phyloP scores from a whole-genome alignment of 2,888 invertebrate genomes.

The Athalia circularis region DNA sequence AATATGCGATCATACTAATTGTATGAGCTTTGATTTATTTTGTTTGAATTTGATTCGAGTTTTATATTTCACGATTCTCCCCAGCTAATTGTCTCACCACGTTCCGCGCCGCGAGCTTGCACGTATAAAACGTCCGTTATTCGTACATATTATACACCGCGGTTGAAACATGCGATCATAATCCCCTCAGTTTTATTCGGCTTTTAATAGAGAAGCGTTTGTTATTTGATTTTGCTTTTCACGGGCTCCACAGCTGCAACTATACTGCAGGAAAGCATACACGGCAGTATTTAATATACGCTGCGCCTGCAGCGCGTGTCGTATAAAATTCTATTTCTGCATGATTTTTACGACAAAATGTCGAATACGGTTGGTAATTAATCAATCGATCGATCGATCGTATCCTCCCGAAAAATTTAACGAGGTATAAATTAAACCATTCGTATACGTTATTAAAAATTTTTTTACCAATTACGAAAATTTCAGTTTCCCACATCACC shows the following conservation, averaged over 20 bases:
- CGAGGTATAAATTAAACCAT: too few species aligned
- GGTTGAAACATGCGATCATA: conserved; percentile 60
- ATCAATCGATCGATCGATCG: too few species aligned
- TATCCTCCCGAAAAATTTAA: too few species aligned
- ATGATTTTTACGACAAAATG: too few species aligned
- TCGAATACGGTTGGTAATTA: too few species aligned
- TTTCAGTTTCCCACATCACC: too few species aligned
- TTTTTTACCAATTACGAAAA: too few species aligned
- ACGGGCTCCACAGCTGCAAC: conserved; percentile 1
- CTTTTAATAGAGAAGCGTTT: conserved; percentile 62
- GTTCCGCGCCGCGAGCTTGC: conserved; percentile 33
- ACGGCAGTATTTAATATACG: conserved; percentile 12
- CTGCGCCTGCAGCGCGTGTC: conserved; percentile 12
- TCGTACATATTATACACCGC: conserved; percentile 19
- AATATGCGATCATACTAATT: too few species aligned
- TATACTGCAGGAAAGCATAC: conserved; percentile 4
- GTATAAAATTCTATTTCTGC: neutral
- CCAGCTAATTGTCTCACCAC: conserved; percentile 41
- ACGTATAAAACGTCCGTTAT: conserved; percentile 40
- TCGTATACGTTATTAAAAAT: too few species aligned
- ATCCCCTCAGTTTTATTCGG: conserved; percentile 59
- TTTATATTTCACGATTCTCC: conserved; percentile 35
- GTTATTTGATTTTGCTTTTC: conserved; percentile 62
- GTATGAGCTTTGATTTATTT: neutral
- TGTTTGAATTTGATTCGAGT: neutral